Evolutionary conservation across 1,140 invertebrate species (phyloP).

Genomic region (Pteromalus puparum): DNA sequence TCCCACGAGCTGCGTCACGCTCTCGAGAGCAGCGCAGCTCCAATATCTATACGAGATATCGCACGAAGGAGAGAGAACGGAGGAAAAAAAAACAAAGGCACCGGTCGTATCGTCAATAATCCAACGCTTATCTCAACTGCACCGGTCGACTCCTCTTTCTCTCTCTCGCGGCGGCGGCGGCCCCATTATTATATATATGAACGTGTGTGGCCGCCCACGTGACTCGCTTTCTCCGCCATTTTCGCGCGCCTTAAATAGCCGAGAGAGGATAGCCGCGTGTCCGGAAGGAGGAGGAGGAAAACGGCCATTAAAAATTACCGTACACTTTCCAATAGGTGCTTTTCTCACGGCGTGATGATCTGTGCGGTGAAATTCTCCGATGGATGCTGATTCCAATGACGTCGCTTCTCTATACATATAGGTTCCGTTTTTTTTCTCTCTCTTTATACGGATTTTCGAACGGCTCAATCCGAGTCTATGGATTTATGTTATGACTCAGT

Average conservation of each 20-base stretch:
- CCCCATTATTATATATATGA: neutral
- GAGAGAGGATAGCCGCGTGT: neutral
- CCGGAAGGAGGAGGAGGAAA: conserved; percentile 17
- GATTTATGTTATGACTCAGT: neutral
- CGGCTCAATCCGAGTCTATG: neutral
- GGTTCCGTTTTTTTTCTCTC: too few species aligned
- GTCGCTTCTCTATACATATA: too few species aligned
- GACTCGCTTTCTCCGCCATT: conserved; percentile 17
- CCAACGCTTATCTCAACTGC: neutral
- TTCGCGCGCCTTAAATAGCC: conserved; percentile 28
- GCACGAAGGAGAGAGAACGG: neutral
- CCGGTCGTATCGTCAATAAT: neutral
- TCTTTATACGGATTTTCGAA: too few species aligned
- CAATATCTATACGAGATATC: too few species aligned
- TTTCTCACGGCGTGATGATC: neutral
- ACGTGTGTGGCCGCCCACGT: neutral
- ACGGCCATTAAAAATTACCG: conserved; percentile 17
- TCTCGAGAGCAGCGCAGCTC: neutral
- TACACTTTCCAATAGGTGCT: conserved; percentile 12
- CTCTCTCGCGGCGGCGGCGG: too few species aligned
- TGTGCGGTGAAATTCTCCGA: too few species aligned
- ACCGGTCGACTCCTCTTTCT: neutral
- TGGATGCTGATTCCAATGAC: too few species aligned
- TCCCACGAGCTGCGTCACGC: neutral
- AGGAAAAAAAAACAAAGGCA: conserved; percentile 10